phyloP scores from a whole-genome alignment of 2,113 vertebrate genomes.

The Chaetorhynchus papuensis region DNA sequence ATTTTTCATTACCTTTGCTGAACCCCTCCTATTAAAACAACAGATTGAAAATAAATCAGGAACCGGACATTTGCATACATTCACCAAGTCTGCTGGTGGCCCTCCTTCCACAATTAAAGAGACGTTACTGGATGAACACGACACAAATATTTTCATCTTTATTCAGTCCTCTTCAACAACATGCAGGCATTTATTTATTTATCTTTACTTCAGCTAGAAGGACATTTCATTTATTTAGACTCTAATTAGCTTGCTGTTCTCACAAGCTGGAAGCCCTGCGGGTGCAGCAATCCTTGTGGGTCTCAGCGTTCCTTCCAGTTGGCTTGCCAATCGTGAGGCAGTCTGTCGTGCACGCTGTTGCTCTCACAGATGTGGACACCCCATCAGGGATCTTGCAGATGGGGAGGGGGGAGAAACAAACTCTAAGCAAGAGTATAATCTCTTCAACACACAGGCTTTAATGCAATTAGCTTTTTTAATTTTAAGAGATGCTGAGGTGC shows the following conservation, averaged over 20 bases:
- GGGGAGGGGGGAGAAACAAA: neutral
- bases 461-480: conserved; percentile 65
- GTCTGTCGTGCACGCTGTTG: neutral
- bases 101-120: neutral
- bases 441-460: conserved; percentile 41
- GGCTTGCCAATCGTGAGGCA: conserved; percentile 31
- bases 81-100: neutral
- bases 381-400: conserved; percentile 40
- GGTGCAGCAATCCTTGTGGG: conserved; percentile 32
- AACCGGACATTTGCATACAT: neutral
- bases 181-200: neutral
- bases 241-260: conserved; percentile 26
- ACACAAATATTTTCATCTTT: neutral
- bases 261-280: conserved; percentile 8
- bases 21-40: neutral
- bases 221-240: neutral
- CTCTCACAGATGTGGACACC: conserved; percentile 45
- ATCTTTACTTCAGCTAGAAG: conserved; percentile 3
- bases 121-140: neutral
- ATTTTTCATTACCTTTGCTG: neutral
- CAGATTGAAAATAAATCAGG: neutral
- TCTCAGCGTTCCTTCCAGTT: conserved; percentile 29
- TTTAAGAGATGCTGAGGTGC: conserved; percentile 54
- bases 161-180: conserved; percentile 1
- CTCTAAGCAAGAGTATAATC: neutral